A percentile compares a stretch with the other conserved stretches of the same genome.
These are phyloP conservation scores for Spatulosminthurus flaviceps DNA, from an alignment of 2,888 invertebrate species.

Conservation along the genomic window DNA sequence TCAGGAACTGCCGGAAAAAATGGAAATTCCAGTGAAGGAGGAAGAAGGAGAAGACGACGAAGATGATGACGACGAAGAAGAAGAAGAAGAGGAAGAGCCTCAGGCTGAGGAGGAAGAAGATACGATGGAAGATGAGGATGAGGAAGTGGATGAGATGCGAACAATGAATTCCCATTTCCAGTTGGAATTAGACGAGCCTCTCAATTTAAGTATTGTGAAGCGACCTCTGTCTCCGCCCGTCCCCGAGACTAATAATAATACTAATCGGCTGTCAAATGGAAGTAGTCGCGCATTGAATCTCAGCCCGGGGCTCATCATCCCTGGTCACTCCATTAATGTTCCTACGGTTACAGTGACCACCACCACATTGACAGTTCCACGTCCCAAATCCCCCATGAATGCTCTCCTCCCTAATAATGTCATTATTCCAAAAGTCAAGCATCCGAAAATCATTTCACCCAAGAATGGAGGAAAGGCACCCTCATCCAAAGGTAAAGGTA, in stretches of 20 bases:
- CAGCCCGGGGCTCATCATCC: neutral
- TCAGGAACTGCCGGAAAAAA: constrained; percentile 54
- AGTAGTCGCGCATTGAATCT: neutral
- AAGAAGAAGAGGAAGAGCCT: neutral
- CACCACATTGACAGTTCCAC: neutral
- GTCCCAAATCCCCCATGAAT: constrained; percentile 39
- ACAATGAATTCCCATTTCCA: neutral
- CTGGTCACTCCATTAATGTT: neutral
- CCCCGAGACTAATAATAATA: constrained; percentile 53
- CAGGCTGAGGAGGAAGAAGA: neutral
- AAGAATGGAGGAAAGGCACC: constrained; percentile 55
- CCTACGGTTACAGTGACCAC: neutral
- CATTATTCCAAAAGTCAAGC: constrained; percentile 63
- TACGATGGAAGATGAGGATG: constrained; percentile 5
- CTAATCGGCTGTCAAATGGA: constrained; percentile 14
- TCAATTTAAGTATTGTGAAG: constrained; percentile 65
- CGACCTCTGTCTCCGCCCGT: constrained; percentile 52
- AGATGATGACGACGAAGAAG: neutral
- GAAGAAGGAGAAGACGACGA: constrained; percentile 1
- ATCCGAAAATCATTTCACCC: constrained; percentile 51
- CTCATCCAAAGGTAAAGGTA: constrained; percentile 30
- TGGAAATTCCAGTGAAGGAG: neutral
- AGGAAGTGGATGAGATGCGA: neutral
- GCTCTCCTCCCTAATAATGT: constrained; percentile 60
- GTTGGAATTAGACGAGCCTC: constrained; percentile 65